phyloP scores from a whole-genome alignment of 2,113 vertebrate genomes.

The Pholis gunnellus region DNA sequence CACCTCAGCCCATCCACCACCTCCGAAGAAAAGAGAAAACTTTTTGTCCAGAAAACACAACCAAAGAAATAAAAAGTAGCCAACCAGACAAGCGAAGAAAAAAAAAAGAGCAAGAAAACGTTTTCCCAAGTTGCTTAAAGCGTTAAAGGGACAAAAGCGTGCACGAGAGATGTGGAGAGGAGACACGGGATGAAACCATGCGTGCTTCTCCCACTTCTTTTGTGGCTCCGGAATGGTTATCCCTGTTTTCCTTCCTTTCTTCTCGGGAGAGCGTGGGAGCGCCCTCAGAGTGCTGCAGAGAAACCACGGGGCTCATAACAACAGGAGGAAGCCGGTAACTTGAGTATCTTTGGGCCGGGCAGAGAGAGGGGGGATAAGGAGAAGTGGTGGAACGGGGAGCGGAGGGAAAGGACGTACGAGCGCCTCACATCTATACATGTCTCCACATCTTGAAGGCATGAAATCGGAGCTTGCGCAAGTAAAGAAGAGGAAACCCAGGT shows the following conservation, averaged over 20 bases:
- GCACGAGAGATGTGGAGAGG: constrained; percentile 13
- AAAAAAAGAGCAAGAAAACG: constrained; percentile 17
- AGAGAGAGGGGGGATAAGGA: constrained; percentile 37
- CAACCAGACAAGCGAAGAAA: constrained; percentile 54
- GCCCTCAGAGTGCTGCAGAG: constrained; percentile 69
- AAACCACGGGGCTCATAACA: constrained; percentile 82
- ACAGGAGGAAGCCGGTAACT: constrained; percentile 85
- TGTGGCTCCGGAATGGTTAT: constrained; percentile 71
- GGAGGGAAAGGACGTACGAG: constrained; percentile 10
- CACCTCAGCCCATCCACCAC: constrained; percentile 73
- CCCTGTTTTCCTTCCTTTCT: constrained; percentile 80
- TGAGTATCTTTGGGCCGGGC: constrained; percentile 68
- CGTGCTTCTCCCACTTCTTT: constrained; percentile 57
- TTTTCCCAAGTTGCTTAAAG: constrained; percentile 18
- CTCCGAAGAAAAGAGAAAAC: constrained; percentile 65
- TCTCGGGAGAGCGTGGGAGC: constrained; percentile 79
- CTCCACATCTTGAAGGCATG: constrained; percentile 8
- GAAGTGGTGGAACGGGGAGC: constrained; percentile 26
- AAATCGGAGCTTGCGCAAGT: constrained; percentile 16
- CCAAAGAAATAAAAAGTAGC: constrained; percentile 42
- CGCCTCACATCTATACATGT: constrained; percentile 21
- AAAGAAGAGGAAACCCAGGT: neutral
- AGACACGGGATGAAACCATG: constrained; percentile 11
- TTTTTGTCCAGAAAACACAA: constrained; percentile 63
- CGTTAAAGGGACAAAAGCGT: constrained; percentile 52